A percentile compares a stretch with the other conserved stretches of the same genome.
Conservation (phyloP, 1,140 invertebrate genomes). For the Drosophila baimaii region DNA sequence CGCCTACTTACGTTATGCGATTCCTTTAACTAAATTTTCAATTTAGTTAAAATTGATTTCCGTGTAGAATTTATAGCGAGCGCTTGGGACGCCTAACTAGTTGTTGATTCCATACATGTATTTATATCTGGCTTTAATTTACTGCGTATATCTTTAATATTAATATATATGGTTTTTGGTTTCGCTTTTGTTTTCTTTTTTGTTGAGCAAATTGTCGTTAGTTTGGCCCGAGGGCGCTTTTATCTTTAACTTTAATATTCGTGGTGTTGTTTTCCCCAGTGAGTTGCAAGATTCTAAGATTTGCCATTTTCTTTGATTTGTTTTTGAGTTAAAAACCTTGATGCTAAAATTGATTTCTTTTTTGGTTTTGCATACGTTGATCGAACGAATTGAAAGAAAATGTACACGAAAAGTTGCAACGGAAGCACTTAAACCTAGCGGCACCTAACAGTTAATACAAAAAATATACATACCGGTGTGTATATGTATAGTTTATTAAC, state of each 20-base stretch:
- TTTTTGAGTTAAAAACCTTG: conserved; percentile 72
- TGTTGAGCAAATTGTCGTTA: conserved; percentile 71
- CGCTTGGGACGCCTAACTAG: conserved; percentile 61
- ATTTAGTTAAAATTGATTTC: conserved; percentile 76
- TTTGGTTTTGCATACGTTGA: conserved; percentile 22
- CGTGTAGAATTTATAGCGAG: conserved; percentile 66
- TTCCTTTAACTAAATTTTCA: conserved; percentile 76
- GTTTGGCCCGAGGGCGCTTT: conserved; percentile 53
- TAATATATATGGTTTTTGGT: conserved; percentile 37
- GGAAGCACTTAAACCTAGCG: conserved; percentile 72
- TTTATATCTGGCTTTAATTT: conserved; percentile 57
- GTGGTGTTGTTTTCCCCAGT: conserved; percentile 84
- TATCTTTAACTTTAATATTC: conserved; percentile 74
- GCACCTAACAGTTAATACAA: conserved; percentile 73
- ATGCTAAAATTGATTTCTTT: conserved; percentile 60
- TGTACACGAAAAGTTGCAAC: conserved; percentile 65
- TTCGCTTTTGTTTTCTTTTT: conserved; percentile 17
- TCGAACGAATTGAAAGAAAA: conserved; percentile 59
- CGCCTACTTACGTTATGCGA: conserved; percentile 52
- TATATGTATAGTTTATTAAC: conserved; percentile 35
- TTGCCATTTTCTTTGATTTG: conserved; percentile 60
- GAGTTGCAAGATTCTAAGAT: conserved; percentile 73
- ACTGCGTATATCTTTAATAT: conserved; percentile 51
- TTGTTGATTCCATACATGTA: conserved; percentile 40
- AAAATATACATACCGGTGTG: conserved; percentile 59